Evolutionary conservation across 1,140 invertebrate genomes (phyloP), one percentile per base, ranked within the genome.

Genomic region (Centruroides sculpturatus): DNA sequence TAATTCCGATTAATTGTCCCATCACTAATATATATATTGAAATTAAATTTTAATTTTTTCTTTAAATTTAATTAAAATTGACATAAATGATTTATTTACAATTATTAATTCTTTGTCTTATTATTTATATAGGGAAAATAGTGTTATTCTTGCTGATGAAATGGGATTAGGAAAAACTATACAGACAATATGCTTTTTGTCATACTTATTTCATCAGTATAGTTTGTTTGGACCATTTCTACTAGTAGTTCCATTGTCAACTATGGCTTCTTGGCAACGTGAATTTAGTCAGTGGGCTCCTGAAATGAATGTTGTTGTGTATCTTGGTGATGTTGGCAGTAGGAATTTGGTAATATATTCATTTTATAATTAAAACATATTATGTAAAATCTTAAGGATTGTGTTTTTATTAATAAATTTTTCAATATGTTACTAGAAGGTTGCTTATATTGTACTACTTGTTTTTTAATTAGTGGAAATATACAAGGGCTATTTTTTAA

Each of bases 181-280:
- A 68, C 87, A 97, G 81, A 93, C 92, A 3, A 96, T 96, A 72
- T 90, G 89, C 73, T 95, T 93, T 73, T 77, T 97, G 35, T 87
- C 91, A 73, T 91, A 94, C 71, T 78, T 97, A 59, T 93, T 95
- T 70, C 83, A 92, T 71, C 78, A 85, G 5, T 86, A 96, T 74
- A 87, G 92, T 70, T 78, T 99, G 12, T 86, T 92, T 73, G 97
- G 97, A 3, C 97, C 97, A 57, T 99, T 93, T 76, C 79, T 99
- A 55, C 82, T 98, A 68, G 92, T 99, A 60, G 94, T 98, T n/a
- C 97, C 97, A 36, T 76, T 99, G 13, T 98, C 95, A 36, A 99
- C 97, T 46, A 91, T 99, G 83, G 93, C 91, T 55, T 95, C 96
- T 52, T 99, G 97, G 97, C 93, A 98, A 76, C 80, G 93, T 71